Base-by-base conservation (phyloP, 2,113 vertebrate species). In the Tragelaphus strepsiceros region DNA sequence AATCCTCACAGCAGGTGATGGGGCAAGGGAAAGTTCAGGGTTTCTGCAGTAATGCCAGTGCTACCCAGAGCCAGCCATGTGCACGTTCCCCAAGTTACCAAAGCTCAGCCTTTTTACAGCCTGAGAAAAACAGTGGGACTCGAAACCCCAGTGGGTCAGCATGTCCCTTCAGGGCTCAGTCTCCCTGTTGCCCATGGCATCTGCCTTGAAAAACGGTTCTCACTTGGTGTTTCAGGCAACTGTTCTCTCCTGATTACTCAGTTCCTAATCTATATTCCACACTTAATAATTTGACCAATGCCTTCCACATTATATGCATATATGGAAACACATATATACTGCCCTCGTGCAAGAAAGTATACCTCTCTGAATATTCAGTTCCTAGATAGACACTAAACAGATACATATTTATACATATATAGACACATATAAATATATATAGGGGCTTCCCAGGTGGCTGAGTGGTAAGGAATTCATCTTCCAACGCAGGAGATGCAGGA, bases 81-180 rank as follows among this genome's bases (percentile, higher is more conserved):
- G 43, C 77, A 54, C 0, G 0, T 5, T 10, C 22, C 11, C 15
- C 19, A 35, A 4, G 5, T n/a, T 3, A 14, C 15, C 59, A 9
- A 28, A 61, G 58, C 46, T 91, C 32, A 59, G 64, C 13, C n/a
- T 62, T 64, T 28, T 51, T 58, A 2, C 2, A 58, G 22, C 43
- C 51, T 74, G 28, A 49, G 21, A 81, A 11, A 8, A 51, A 35
- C 0, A 39, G 22, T 26, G 14, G 13, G n/a, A 49, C 17, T 30
- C 15, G 15, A 39, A 32, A 26, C 4, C 3, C 32, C 58, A 26
- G 16, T 0, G 39, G 30, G 22, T 53, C 46, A 19, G 7, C 67
- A 80, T 7, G 17, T 16, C 83, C 39, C 49, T 35, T 19, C 35
- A 77, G 84, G 15, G 3, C 9, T 15, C 56, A 54, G n/a, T 17